Evolutionary conservation across 2,113 vertebrate species (phyloP).

Genomic region (Redunca redunca): DNA sequence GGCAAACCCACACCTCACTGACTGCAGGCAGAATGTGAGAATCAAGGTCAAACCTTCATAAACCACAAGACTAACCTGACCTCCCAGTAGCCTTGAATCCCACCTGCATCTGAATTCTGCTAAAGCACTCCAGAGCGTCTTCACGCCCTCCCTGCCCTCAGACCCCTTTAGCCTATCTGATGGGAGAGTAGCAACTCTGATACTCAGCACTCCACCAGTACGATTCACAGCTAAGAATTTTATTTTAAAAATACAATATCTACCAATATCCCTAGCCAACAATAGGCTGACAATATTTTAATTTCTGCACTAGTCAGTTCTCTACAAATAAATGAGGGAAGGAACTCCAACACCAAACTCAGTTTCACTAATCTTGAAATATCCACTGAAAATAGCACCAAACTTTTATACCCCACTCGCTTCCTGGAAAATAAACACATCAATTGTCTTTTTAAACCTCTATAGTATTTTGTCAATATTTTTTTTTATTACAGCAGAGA

Average conservation of each 20-base stretch:
- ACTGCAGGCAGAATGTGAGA: background rate
- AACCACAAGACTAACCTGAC: background rate
- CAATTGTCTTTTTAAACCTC: constrained; percentile 82
- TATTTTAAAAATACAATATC: background rate
- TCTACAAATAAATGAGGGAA: background rate
- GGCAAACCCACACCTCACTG: background rate
- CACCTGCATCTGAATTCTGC: background rate
- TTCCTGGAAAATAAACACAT: constrained; percentile 73
- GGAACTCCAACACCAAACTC: background rate
- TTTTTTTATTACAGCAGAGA: constrained; percentile 84
- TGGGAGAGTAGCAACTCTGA: background rate
- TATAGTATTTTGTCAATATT: constrained; percentile 86
- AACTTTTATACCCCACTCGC: constrained; percentile 28
- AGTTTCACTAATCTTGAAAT: background rate
- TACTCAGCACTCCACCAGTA: background rate
- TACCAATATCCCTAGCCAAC: background rate
- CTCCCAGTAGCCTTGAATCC: background rate
- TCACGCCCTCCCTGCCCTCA: background rate
- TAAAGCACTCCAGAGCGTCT: background rate
- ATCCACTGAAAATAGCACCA: background rate
- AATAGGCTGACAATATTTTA: background rate
- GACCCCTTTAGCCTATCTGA: background rate
- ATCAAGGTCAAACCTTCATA: background rate
- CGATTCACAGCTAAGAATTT: background rate
- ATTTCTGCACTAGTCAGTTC: background rate